Base-by-base conservation (phyloP, 2,888 invertebrate species). In the Macrophya alboannulata region DNA sequence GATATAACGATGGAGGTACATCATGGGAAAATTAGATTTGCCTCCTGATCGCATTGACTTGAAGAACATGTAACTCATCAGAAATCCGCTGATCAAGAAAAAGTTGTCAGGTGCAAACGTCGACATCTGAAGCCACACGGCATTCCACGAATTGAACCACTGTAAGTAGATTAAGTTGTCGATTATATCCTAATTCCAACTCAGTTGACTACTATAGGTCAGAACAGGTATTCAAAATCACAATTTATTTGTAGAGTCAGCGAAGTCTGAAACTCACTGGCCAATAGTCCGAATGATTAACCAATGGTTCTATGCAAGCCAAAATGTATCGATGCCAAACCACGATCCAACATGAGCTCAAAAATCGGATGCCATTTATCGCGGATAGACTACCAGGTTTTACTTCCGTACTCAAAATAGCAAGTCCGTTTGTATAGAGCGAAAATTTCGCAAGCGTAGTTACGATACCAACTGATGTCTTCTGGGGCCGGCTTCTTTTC, bases 301-400 rank as follows among this genome's bases (percentile, higher is more conserved):
- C 21, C 25, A 31, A 25, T 8, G 25, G 21, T 25, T 65, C 2
- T 2, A 1, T 12, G 10, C n/a, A 8, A 0, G 25, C 15, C 4
- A 43, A 0, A 4, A 0, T 17, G 43, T 15, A 72, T 17, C 51
- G 51, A 17, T 51, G 40, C 17, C n/a, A 21, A 17, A 94, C 86
- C 40, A 94, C 90, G 2, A 95, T 94, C 93, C 94, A 95, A 59
- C 91, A 89, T 85, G 94, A 94, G 87, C 94, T 94, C 43, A 95
- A 87, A 86, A 94, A 94, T 59, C 95, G 92, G 8, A 95, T 92
- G 12, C 95, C 95, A 88, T 95, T 94, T 12, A 95, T 87, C 71
- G 92, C 93, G 0, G 91, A 90, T 31, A 94, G 88, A 21, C 92
- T 91, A 6, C 90, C 92, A 3, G 87, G 76, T 0, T 89, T 87